Percentiles rank a stretch among this genome's conserved stretches.
Conservation (phyloP, 1,140 invertebrate species). For the Asobara japonica region DNA sequence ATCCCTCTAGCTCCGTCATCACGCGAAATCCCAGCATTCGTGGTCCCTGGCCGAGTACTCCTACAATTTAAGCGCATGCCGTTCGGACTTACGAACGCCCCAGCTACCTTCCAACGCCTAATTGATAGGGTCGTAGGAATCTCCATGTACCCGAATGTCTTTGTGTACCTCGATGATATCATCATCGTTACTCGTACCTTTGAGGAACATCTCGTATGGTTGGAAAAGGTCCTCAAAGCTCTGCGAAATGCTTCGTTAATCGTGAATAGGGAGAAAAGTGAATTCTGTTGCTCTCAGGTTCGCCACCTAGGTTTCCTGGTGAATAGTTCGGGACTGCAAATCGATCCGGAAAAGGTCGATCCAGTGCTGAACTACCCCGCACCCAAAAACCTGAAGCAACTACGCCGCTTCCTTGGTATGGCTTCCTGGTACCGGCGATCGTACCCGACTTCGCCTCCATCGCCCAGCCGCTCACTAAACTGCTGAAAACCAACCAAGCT, state of each 20-base stretch:
- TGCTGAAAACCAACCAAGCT: slow-evolving; percentile 30
- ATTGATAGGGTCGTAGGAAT: slow-evolving; percentile 52
- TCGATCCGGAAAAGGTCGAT: slow-evolving; percentile 49
- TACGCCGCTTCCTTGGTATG: slow-evolving; percentile 43
- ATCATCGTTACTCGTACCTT: slow-evolving; percentile 48
- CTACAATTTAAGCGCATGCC: slow-evolving; percentile 59
- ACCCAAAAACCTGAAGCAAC: slow-evolving; percentile 24
- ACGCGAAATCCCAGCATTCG: slow-evolving; percentile 61
- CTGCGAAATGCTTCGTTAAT: slow-evolving; percentile 29
- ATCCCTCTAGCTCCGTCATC: slow-evolving; percentile 40
- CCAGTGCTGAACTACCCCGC: slow-evolving; percentile 5
- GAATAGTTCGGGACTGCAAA: slow-evolving; percentile 46
- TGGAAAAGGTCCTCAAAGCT: slow-evolving; percentile 32
- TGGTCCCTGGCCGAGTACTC: slow-evolving; percentile 50
- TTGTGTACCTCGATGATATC: slow-evolving; percentile 51
- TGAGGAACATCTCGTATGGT: slow-evolving; percentile 47
- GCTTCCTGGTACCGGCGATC: slow-evolving; percentile 47
- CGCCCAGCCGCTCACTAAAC: slow-evolving; percentile 40
- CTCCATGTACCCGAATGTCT: slow-evolving; percentile 41
- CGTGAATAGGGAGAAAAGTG: slow-evolving; percentile 47
- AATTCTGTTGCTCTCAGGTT: slow-evolving; percentile 38
- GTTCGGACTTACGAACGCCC: slow-evolving; percentile 58
- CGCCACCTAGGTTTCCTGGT: slow-evolving; percentile 50
- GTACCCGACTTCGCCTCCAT: slow-evolving; percentile 41
- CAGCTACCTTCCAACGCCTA: slow-evolving; percentile 52